phyloP scores from a whole-genome alignment of 2,888 invertebrate species.

The Plagiodera versicolora region DNA sequence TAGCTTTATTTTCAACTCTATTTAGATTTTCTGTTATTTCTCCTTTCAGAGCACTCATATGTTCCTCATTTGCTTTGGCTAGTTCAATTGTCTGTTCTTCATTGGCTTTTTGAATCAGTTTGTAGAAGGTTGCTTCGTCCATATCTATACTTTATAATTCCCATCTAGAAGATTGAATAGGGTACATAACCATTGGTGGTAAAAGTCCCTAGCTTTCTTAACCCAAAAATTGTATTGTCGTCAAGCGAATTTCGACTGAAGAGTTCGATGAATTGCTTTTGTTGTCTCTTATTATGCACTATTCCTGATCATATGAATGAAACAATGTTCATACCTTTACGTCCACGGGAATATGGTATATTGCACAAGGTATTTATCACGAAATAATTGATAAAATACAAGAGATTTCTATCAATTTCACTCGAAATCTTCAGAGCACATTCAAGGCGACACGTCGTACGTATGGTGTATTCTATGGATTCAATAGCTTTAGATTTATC shows the following conservation, averaged over 20 bases:
- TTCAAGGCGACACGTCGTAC: no score
- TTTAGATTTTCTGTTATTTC: not conserved
- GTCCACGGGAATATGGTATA: not conserved
- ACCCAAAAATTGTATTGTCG: not conserved
- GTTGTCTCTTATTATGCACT: not conserved
- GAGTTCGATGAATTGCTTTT: not conserved
- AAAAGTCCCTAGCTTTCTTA: not conserved
- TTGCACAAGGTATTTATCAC: not conserved
- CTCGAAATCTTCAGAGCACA: no score
- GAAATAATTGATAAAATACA: not conserved
- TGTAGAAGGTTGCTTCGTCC: slow-evolving; percentile 4
- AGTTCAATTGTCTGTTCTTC: not conserved
- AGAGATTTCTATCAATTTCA: no score
- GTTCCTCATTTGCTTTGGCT: slow-evolving; percentile 9
- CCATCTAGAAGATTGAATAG: not conserved
- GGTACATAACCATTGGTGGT: slow-evolving; percentile 4
- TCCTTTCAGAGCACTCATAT: not conserved
- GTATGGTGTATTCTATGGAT: no score
- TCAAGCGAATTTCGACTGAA: slow-evolving; percentile 4
- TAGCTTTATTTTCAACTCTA: slow-evolving; percentile 2
- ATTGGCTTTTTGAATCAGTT: slow-evolving; percentile 5
- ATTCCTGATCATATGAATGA: not conserved
- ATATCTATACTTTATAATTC: not conserved
- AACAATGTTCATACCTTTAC: not conserved
- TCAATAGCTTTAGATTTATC: no score